Percentiles rank a stretch among this genome's conserved stretches.
phyloP scores from a whole-genome alignment of 2,888 invertebrate genomes.

The Perizoma affinitatum region DNA sequence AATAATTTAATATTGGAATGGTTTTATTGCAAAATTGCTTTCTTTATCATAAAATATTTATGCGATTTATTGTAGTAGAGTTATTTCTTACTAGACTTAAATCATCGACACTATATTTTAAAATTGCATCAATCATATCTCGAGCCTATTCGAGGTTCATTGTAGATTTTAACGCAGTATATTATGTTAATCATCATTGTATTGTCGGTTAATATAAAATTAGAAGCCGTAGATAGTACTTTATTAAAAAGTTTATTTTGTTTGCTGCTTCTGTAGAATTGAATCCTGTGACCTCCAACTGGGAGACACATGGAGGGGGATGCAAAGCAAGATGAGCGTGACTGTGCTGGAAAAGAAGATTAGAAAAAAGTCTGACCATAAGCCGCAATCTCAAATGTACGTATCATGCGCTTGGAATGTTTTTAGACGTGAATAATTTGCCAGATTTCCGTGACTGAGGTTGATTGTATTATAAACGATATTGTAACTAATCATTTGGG shows the following conservation, averaged over 20 bases:
- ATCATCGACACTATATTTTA: constrained; percentile 38
- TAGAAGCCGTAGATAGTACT: constrained; percentile 51
- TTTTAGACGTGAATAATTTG: constrained; percentile 52
- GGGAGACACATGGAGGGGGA: constrained; percentile 89
- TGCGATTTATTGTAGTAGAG: constrained; percentile 39
- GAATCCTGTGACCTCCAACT: constrained; percentile 94
- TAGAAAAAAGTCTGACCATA: constrained; percentile 88
- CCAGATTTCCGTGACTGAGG: constrained; percentile 44
- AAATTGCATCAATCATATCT: constrained; percentile 11
- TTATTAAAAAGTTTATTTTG: constrained; percentile 72
- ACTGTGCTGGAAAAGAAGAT: constrained; percentile 87
- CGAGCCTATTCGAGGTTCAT: constrained; percentile 34
- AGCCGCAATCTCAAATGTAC: constrained; percentile 87
- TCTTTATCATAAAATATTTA: constrained; percentile 46
- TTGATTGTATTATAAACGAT: constrained; percentile 32
- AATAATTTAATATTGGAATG: constrained; percentile 43
- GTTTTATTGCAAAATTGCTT: constrained; percentile 49
- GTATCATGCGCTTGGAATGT: constrained; percentile 73
- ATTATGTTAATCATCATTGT: constrained; percentile 40
- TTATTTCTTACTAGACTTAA: constrained; percentile 24
- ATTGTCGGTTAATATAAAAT: constrained; percentile 43
- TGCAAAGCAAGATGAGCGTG: constrained; percentile 94
- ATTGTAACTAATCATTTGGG: constrained; percentile 24
- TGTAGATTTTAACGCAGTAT: constrained; percentile 28
- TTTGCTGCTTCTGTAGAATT: constrained; percentile 89